Evolutionary conservation across 2,888 invertebrate genomes (phyloP), one percentile per base, ranked within the genome.

Genomic region (Pachymerium ferrugineum): DNA sequence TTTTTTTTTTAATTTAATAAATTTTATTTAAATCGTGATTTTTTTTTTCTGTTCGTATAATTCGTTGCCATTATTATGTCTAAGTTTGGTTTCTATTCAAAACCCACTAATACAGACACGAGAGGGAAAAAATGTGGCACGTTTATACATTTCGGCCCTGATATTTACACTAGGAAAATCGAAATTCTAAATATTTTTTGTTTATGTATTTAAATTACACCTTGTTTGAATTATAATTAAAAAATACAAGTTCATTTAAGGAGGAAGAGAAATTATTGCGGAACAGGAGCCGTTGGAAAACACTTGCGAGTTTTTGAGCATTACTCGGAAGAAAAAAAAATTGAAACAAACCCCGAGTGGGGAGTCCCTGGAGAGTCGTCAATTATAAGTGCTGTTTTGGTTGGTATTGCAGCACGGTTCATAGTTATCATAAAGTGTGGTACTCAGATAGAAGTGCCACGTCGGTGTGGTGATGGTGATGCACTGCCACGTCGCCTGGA

Each of bases 351-450:
- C 33, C 33, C 33, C 33, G 12, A 33, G 33, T 33, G 33, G 33
- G 33, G 33, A 33, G 33, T 33, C 33, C 33, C 33, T 33, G 33
- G 33, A 33, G 33, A 8, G 5, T 5, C 33, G 33, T 33, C 6
- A 33, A 8, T 33, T 33, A 8, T 33, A 33, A 33, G 33, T 33
- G 33, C 33, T 33, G n/a, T n/a, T n/a, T n/a, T n/a, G n/a, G n/a
- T n/a, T n/a, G 33, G 12, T 8, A 33, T 33, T 33, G 33, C 33
- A 33, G 33, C 33, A 33, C 33, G 33, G 33, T 54, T 54, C 30
- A n/a, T 16, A 33, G 33, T 30, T 70, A 80, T 81, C 81, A 81
- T 79, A 81, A 81, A 74, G 78, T 78, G 77, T 80, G 80, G 73
- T 80, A 80, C 76, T 81, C 80, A 75, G 80, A 80, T 70, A 81